These are phyloP conservation scores for Corydoras maculifer DNA, from an alignment of 2,113 vertebrate genomes.

Conservation along the genomic window DNA sequence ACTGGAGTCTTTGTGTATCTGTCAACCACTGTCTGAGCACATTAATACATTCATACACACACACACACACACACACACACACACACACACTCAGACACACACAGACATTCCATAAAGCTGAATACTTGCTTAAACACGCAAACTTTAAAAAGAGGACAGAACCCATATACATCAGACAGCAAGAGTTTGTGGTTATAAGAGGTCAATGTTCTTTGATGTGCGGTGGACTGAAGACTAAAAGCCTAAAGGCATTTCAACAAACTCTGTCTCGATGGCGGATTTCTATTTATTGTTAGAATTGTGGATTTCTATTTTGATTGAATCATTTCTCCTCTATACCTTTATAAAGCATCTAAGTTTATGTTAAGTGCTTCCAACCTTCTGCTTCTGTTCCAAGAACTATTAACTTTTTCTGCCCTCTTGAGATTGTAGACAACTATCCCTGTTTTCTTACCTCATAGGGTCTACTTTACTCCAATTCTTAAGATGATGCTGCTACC, in stretches of 20 bases:
- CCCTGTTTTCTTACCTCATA: no score
- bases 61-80: slow-evolving; percentile 26
- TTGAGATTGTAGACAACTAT: no score
- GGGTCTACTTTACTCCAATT: no score
- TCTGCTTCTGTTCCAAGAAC: neutral
- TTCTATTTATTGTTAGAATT: no score
- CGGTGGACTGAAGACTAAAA: slow-evolving; percentile 23
- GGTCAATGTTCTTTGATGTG: slow-evolving; percentile 23
- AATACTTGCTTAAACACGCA: slow-evolving; percentile 16
- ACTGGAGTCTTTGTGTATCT: slow-evolving; percentile 44
- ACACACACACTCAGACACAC: slow-evolving; percentile 15
- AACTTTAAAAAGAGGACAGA: neutral
- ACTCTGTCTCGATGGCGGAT: neutral
- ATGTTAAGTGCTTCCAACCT: neutral
- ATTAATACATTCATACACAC: slow-evolving; percentile 44
- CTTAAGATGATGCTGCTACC: no score
- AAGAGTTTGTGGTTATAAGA: slow-evolving; percentile 16
- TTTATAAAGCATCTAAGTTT: neutral
- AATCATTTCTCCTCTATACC: neutral
- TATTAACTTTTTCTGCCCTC: no score
- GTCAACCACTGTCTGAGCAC: slow-evolving; percentile 44
- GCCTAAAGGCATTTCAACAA: slow-evolving; percentile 24
- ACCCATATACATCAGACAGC: neutral
- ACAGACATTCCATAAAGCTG: slow-evolving; percentile 17
- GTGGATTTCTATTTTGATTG: neutral